Conservation (phyloP, 2,113 vertebrate species). For the Centrocercus urophasianus region DNA sequence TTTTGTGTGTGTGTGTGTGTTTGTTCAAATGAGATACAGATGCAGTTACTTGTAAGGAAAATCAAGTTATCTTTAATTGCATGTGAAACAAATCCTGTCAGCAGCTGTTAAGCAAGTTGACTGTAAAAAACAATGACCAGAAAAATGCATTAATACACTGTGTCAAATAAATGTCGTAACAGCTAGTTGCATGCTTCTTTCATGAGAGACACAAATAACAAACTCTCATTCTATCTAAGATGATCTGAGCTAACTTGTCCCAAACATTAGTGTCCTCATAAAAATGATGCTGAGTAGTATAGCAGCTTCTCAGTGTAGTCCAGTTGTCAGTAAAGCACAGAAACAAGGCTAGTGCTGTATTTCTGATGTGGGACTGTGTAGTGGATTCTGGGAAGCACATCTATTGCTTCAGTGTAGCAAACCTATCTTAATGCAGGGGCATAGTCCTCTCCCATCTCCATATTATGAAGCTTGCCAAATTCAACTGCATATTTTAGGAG, state of each 20-base stretch:
- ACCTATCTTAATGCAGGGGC: background rate
- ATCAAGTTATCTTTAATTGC: background rate
- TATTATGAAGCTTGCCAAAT: background rate
- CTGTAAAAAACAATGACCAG: slow-evolving; percentile 41
- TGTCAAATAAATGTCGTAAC: slow-evolving; percentile 16
- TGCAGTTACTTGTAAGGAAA: slow-evolving; percentile 10
- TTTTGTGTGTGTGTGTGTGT: background rate
- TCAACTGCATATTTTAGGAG: background rate
- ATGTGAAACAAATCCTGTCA: slow-evolving; percentile 18
- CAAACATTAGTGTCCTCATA: background rate
- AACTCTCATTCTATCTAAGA: background rate
- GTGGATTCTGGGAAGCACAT: background rate
- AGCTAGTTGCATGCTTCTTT: background rate
- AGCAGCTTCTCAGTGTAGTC: background rate
- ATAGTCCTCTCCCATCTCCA: background rate
- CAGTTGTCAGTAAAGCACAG: background rate
- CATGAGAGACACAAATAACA: background rate
- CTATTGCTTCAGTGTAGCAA: background rate
- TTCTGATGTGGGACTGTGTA: background rate
- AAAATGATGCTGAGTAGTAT: background rate
- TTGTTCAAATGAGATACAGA: background rate
- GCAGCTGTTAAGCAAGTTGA: slow-evolving; percentile 53
- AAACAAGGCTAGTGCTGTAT: background rate
- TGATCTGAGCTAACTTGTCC: background rate
- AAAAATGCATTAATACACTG: background rate